Evolutionary conservation across 1,140 invertebrate species (phyloP).

Genomic region (Bacillus rossius): DNA sequence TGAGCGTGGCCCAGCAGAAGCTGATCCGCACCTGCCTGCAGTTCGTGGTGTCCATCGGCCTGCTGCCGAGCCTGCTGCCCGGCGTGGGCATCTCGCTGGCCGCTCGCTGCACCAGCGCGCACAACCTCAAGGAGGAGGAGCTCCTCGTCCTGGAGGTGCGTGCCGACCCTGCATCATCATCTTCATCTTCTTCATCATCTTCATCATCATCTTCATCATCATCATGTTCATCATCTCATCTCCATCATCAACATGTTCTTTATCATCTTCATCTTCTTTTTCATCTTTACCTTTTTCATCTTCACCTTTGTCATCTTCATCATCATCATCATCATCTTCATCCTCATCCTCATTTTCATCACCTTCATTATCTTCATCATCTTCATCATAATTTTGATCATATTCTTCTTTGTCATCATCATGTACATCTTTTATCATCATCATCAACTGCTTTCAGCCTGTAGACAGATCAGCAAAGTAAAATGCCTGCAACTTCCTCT

Average conservation of each 20-base stretch:
- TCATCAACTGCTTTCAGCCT: too few species aligned
- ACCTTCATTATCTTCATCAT: too few species aligned
- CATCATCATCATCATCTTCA: too few species aligned
- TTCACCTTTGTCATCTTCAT: not conserved
- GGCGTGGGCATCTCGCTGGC: constrained; percentile 53
- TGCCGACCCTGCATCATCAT: too few species aligned
- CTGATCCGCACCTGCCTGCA: constrained; percentile 44
- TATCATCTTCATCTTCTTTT: too few species aligned
- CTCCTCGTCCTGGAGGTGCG: constrained; percentile 26
- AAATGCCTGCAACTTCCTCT: too few species aligned
- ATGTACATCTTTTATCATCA: too few species aligned
- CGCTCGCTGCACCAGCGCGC: constrained; percentile 36
- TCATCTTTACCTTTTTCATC: too few species aligned
- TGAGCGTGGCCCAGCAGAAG: constrained; percentile 41
- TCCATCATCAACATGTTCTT: not conserved
- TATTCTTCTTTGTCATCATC: not conserved
- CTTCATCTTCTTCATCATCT: not conserved
- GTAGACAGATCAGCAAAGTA: too few species aligned
- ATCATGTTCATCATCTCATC: not conserved
- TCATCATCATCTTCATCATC: not conserved
- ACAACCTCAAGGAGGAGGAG: constrained; percentile 25
- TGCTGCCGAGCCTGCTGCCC: constrained; percentile 56
- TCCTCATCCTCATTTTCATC: too few species aligned
- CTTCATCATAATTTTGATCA: too few species aligned
- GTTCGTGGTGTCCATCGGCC: constrained; percentile 55